Percentiles rank a stretch among this genome's conserved stretches.
Conservation (phyloP, 2,113 vertebrate species). For the Lipotes vexillifer region DNA sequence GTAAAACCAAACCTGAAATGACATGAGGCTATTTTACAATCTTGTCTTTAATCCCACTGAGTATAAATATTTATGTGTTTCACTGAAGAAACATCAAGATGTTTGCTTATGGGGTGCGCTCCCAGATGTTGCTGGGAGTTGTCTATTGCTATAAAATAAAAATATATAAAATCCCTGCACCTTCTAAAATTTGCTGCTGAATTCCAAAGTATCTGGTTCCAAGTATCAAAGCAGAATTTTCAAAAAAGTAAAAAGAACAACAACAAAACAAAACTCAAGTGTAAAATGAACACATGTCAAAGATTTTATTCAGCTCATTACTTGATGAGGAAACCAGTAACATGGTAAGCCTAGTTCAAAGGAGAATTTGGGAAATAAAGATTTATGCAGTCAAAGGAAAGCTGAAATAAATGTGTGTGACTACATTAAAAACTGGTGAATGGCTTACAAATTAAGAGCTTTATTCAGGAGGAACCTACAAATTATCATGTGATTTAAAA, state of each 20-base stretch:
- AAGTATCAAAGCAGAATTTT: constrained; percentile 25
- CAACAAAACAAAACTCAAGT: background rate
- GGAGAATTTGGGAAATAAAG: background rate
- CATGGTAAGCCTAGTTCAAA: background rate
- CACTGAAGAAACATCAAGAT: constrained; percentile 26
- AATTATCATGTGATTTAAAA: background rate
- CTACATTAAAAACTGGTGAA: background rate
- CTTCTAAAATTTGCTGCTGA: constrained; percentile 24
- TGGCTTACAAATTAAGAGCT: background rate
- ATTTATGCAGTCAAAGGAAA: background rate
- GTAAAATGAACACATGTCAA: background rate
- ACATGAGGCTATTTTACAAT: constrained; percentile 21
- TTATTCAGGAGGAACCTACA: background rate
- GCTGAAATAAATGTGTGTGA: background rate
- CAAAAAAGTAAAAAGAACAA: background rate
- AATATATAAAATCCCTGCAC: background rate
- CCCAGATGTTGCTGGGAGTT: background rate
- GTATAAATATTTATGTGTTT: constrained; percentile 50
- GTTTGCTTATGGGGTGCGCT: background rate
- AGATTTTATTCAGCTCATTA: constrained; percentile 24
- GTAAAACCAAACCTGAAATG: constrained; percentile 18
- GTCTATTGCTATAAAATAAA: background rate
- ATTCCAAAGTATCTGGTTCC: background rate
- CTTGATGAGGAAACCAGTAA: constrained; percentile 1
- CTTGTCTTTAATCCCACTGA: background rate